phyloP scores from a whole-genome alignment of 2,888 invertebrate genomes.

The Drosophila putrida region DNA sequence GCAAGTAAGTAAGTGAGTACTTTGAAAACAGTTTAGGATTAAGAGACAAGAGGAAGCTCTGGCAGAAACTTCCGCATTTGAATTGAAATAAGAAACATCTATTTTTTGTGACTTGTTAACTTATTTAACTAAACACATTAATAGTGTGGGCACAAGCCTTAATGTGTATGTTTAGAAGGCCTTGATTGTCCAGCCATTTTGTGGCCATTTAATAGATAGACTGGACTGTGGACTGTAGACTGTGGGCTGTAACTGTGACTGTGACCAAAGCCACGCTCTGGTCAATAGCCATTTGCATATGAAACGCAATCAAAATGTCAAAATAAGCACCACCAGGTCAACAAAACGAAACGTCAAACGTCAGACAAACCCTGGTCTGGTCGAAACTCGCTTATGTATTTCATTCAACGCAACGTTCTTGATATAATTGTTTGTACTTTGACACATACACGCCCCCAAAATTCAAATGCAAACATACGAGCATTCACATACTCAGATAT shows the following conservation, averaged over 20 bases:
- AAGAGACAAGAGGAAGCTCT: background rate
- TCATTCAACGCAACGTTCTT: conserved; percentile 35
- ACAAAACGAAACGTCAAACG: conserved; percentile 56
- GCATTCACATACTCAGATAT: conserved; percentile 18
- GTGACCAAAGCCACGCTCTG: conserved; percentile 11
- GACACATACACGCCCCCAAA: conserved; percentile 30
- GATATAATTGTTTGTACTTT: conserved; percentile 47
- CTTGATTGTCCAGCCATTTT: conserved; percentile 16
- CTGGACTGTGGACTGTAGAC: background rate
- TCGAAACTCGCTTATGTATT: conserved; percentile 32
- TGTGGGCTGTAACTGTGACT: conserved; percentile 3
- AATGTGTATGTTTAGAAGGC: background rate
- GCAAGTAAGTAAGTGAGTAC: background rate
- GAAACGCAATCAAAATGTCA: conserved; percentile 78
- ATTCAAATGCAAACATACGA: conserved; percentile 24
- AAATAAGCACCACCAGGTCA: conserved; percentile 51
- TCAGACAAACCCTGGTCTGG: conserved; percentile 10
- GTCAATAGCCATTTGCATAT: conserved; percentile 75
- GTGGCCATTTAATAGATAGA: conserved; percentile 34
- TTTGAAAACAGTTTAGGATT: background rate
- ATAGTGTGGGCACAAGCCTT: background rate
- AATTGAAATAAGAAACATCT: background rate
- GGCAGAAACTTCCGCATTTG: background rate
- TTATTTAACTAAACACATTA: background rate
- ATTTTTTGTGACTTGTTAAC: background rate